Percentiles rank a stretch among this genome's conserved stretches.
These are phyloP conservation scores for Aeoliscus strigatus DNA, from an alignment of 2,797 vertebrate species.

Conservation along the genomic window DNA sequence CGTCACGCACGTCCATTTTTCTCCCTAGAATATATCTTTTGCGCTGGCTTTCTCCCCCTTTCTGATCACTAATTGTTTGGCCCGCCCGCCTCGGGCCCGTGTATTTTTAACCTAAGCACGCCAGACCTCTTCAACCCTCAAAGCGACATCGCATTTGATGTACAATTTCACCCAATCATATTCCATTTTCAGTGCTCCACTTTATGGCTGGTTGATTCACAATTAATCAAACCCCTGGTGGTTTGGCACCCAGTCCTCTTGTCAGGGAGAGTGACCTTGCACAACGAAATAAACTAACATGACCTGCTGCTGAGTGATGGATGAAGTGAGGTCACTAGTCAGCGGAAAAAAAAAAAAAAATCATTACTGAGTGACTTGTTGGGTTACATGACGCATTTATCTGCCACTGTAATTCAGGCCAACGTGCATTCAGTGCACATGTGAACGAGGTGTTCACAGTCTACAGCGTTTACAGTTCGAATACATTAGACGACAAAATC, in stretches of 20 bases:
- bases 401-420: not conserved
- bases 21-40: slow-evolving; percentile 12
- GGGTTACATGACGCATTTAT: slow-evolving; percentile 5
- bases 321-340: slow-evolving; percentile 34
- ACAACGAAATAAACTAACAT: slow-evolving; percentile 29
- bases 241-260: slow-evolving; percentile 26
- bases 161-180: slow-evolving; percentile 33
- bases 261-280: slow-evolving; percentile 46
- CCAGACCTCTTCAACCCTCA: slow-evolving; percentile 41
- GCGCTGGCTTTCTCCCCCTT: slow-evolving; percentile 3
- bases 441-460: too few relatives aligned
- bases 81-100: slow-evolving; percentile 2
- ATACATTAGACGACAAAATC: too few relatives aligned
- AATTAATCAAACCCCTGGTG: slow-evolving; percentile 54
- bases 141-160: slow-evolving; percentile 40
- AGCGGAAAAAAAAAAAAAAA: slow-evolving; percentile 15
- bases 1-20: slow-evolving; percentile 4
- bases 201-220: slow-evolving; percentile 43
- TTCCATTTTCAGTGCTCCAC: slow-evolving; percentile 21
- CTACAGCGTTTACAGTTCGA: too few relatives aligned
- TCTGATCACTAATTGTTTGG: slow-evolving; percentile 9
- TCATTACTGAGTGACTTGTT: slow-evolving; percentile 19
- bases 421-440: not conserved
- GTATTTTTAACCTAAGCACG: slow-evolving; percentile 41
- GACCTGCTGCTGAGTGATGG: slow-evolving; percentile 39